Evolutionary conservation across 2,888 invertebrate species (phyloP).

Genomic region (Lycocerus yunnanus): DNA sequence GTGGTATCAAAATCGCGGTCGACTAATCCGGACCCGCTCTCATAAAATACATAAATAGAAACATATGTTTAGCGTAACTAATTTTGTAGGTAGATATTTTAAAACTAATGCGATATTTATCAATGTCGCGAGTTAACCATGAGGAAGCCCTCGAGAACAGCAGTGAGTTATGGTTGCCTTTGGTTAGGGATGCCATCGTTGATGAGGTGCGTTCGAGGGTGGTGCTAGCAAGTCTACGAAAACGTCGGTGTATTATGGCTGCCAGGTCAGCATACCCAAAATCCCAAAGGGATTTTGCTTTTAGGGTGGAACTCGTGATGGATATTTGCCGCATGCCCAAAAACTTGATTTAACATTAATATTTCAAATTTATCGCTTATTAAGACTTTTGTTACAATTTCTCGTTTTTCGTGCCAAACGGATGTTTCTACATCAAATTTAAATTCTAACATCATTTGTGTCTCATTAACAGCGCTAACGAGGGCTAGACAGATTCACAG

Average conservation of each 20-base stretch:
- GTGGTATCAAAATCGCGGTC: background rate
- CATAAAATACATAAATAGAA: constrained; percentile 1
- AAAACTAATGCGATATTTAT: constrained; percentile 20
- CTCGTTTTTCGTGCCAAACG: background rate
- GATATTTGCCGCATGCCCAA: constrained; percentile 34
- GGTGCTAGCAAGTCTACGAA: constrained; percentile 37
- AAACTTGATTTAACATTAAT: constrained; percentile 26
- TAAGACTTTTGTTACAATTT: background rate
- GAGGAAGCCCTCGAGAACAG: constrained; percentile 17
- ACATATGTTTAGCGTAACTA: constrained; percentile 1
- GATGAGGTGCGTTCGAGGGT: constrained; percentile 32
- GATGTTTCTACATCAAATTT: constrained; percentile 4
- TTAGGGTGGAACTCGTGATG: constrained; percentile 35
- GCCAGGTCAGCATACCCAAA: constrained; percentile 47
- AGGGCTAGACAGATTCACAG: constrained; percentile 22
- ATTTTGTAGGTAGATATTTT: constrained; percentile 18
- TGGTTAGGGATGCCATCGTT: constrained; percentile 33
- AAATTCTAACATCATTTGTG: constrained; percentile 20
- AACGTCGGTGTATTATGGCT: constrained; percentile 47
- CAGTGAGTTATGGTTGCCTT: constrained; percentile 21
- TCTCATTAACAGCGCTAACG: constrained; percentile 29
- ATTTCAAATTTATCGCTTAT: background rate
- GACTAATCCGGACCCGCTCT: background rate
- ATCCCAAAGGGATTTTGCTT: constrained; percentile 39
- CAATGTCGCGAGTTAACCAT: constrained; percentile 15